Evolutionary conservation across 2,113 vertebrate species (phyloP).

Genomic region (Perca schrenkii): DNA sequence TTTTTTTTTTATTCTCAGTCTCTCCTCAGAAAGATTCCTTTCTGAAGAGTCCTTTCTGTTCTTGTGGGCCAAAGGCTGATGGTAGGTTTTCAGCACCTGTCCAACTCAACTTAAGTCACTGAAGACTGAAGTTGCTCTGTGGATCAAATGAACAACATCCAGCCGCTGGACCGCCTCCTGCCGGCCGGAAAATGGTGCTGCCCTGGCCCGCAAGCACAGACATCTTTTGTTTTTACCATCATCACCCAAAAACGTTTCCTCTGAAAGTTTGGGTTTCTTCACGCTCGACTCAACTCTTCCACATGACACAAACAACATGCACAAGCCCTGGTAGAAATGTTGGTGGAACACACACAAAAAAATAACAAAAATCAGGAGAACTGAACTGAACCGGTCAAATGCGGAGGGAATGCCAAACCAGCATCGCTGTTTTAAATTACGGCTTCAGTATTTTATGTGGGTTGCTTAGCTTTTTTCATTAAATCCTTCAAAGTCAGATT

Average conservation of each 20-base stretch:
- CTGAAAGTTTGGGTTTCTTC: slow-evolving; percentile 46
- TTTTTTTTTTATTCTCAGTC: slow-evolving; percentile 66
- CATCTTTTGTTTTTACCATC: slow-evolving; percentile 55
- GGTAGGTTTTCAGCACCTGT: slow-evolving; percentile 43
- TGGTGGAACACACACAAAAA: slow-evolving; percentile 38
- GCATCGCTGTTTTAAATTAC: slow-evolving; percentile 32
- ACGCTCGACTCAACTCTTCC: slow-evolving; percentile 45
- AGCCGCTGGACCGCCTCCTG: slow-evolving; percentile 58
- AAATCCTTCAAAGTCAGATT: slow-evolving; percentile 59
- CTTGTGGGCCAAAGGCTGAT: slow-evolving; percentile 69
- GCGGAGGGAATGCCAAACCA: slow-evolving; percentile 40
- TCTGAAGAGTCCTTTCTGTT: slow-evolving; percentile 62
- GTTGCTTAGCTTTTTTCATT: slow-evolving; percentile 69
- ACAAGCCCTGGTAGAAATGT: slow-evolving; percentile 70
- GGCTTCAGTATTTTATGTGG: slow-evolving; percentile 43
- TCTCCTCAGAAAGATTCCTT: slow-evolving; percentile 51
- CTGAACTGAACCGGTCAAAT: slow-evolving; percentile 32
- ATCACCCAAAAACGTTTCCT: slow-evolving; percentile 61
- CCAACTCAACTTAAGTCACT: slow-evolving; percentile 57
- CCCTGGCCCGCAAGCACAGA: slow-evolving; percentile 77
- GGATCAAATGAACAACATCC: slow-evolving; percentile 52
- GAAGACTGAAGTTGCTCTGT: slow-evolving; percentile 47
- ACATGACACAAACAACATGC: slow-evolving; percentile 63
- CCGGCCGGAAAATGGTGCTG: slow-evolving; percentile 52
- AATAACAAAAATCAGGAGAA: slow-evolving; percentile 13